A percentile compares a stretch with the other conserved stretches of the same genome.
Evolutionary conservation across 1,140 invertebrate species (phyloP).

Genomic region (Pogonomyrmex californicus): DNA sequence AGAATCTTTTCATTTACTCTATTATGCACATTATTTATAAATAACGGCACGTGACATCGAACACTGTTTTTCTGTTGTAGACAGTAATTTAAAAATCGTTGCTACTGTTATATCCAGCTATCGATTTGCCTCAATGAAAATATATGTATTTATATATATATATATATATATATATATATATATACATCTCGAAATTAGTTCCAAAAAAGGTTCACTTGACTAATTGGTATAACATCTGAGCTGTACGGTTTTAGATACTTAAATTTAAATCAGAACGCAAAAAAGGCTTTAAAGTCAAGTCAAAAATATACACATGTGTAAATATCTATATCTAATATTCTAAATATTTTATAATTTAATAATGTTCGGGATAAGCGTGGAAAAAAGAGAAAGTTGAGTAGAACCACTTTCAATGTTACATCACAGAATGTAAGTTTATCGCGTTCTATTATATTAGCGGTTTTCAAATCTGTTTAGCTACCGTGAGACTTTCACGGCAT

Average conservation of each 20-base stretch:
- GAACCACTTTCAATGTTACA: neutral
- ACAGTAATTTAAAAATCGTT: constrained; percentile 7
- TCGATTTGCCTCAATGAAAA: constrained; percentile 11
- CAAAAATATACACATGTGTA: too few species aligned
- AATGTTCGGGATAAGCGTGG: neutral
- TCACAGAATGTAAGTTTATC: neutral
- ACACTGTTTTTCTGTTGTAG: constrained; percentile 13
- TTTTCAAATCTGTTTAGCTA: neutral
- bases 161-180: constrained; percentile 10
- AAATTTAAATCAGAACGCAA: neutral
- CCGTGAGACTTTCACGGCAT: neutral
- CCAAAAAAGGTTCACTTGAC: neutral
- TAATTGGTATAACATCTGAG: neutral
- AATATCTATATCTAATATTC: neutral
- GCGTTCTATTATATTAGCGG: neutral
- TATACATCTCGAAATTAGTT: constrained; percentile 4
- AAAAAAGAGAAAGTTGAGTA: neutral
- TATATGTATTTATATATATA: constrained; percentile 13
- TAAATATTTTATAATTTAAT: neutral
- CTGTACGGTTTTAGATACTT: neutral
- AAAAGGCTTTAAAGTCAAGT: neutral
- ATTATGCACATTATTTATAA: constrained; percentile 46
- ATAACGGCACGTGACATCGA: constrained; percentile 30
- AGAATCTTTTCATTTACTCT: constrained; percentile 45
- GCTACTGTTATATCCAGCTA: constrained; percentile 5